Evolutionary conservation across 1,140 invertebrate genomes (phyloP).

Genomic region (Meloidogyne floridensis): DNA sequence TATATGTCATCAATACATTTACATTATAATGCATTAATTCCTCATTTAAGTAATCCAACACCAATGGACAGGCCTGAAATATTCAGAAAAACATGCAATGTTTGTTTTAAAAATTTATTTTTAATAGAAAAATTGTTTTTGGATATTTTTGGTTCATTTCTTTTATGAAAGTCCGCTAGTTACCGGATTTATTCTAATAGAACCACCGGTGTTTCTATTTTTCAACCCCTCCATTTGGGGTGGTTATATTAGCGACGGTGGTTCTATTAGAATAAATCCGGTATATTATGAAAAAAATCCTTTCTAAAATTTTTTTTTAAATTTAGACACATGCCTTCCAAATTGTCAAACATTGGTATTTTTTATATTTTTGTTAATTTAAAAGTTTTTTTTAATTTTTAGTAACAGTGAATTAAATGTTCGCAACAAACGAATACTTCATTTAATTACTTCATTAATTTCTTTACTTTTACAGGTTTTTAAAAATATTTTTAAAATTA

Average conservation of each 20-base stretch:
- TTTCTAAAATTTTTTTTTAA: no score
- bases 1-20: constrained; percentile 40
- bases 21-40: constrained; percentile 40
- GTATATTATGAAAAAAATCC: no score
- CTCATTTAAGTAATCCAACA: constrained; percentile 41
- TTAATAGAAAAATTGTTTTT: background rate
- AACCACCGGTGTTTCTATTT: no score
- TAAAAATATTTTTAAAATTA: background rate
- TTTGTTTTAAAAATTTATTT: background rate
- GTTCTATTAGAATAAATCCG: no score
- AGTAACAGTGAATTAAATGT: constrained; percentile 45
- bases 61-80: constrained; percentile 43
- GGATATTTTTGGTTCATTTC: background rate
- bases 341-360: constrained; percentile 51
- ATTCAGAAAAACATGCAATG: constrained; percentile 41
- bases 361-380: background rate
- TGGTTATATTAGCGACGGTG: no score
- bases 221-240: no score
- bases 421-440: constrained; percentile 39
- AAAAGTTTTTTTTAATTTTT: background rate
- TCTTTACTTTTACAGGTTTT: constrained; percentile 45
- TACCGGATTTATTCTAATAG: no score
- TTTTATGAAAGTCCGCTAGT: no score
- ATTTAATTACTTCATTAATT: constrained; percentile 44
- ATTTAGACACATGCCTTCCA: constrained; percentile 47